Evolutionary conservation across 2,888 invertebrate genomes (phyloP).

Genomic region (Scaptomyza caliginosa): DNA sequence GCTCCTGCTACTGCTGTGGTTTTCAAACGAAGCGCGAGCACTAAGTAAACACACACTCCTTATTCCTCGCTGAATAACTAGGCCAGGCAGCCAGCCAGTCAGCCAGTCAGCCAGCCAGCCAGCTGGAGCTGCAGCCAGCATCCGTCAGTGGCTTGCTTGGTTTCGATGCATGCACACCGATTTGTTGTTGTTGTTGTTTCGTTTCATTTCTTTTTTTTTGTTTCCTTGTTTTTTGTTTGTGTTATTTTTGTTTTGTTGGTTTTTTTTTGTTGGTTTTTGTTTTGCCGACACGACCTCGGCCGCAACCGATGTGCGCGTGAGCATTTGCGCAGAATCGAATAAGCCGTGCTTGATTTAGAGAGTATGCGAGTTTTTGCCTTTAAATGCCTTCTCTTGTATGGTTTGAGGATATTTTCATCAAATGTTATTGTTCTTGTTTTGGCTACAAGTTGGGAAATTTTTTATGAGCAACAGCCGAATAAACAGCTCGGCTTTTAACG

Average conservation of each 20-base stretch:
- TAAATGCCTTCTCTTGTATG: neutral
- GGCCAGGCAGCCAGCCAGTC: slow-evolving; percentile 23
- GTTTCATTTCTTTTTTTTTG: neutral
- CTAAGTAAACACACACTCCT: slow-evolving; percentile 70
- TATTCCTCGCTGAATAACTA: slow-evolving; percentile 67
- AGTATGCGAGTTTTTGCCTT: neutral
- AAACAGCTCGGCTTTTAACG: slow-evolving; percentile 13
- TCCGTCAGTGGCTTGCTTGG: slow-evolving; percentile 17
- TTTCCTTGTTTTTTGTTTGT: neutral
- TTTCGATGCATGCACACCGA: slow-evolving; percentile 37
- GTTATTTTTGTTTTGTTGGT: too few species aligned
- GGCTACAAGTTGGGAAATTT: slow-evolving; percentile 56
- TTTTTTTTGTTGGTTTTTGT: neutral
- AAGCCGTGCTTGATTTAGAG: slow-evolving; percentile 1
- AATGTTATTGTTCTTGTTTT: slow-evolving; percentile 34
- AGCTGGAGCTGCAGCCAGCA: slow-evolving; percentile 35
- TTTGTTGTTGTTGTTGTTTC: too few species aligned
- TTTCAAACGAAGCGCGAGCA: slow-evolving; percentile 45
- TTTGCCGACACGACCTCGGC: slow-evolving; percentile 1
- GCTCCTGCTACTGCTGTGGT: slow-evolving; percentile 17
- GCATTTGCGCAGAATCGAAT: slow-evolving; percentile 44
- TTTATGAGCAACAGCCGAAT: slow-evolving; percentile 14
- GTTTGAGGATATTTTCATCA: slow-evolving; percentile 27
- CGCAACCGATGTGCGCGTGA: slow-evolving; percentile 24
- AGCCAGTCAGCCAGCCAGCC: neutral